These are phyloP conservation scores for Argyresthia goedartella DNA, from an alignment of 2,888 invertebrate species.

Conservation along the genomic window DNA sequence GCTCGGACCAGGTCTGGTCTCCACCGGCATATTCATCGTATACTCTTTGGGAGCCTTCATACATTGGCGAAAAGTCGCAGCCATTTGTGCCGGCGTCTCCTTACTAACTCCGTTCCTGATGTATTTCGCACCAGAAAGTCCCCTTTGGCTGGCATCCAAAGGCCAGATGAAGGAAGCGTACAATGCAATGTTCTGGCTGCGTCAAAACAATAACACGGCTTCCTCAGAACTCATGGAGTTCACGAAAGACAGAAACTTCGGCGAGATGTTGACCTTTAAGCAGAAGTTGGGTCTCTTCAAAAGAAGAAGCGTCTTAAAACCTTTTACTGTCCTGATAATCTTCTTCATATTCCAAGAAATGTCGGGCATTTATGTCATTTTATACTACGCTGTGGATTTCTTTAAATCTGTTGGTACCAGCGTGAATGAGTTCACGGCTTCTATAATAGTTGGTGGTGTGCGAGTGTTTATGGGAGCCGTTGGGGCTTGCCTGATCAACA, in stretches of 20 bases:
- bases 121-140: slow-evolving; percentile 78
- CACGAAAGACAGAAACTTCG: slow-evolving; percentile 51
- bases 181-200: slow-evolving; percentile 74
- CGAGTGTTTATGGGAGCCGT: slow-evolving; percentile 76
- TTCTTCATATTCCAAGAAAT: slow-evolving; percentile 80
- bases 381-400: slow-evolving; percentile 80
- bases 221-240: slow-evolving; percentile 75
- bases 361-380: slow-evolving; percentile 79
- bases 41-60: slow-evolving; percentile 77
- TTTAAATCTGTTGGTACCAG: slow-evolving; percentile 76
- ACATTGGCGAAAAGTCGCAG: slow-evolving; percentile 76
- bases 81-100: slow-evolving; percentile 72
- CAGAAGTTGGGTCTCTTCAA: slow-evolving; percentile 54
- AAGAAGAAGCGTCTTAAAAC: slow-evolving; percentile 73
- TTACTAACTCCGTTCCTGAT: slow-evolving; percentile 69
- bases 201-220: slow-evolving; percentile 73
- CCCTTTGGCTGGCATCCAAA: slow-evolving; percentile 75
- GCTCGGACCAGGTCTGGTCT: slow-evolving; percentile 78
- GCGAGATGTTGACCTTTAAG: slow-evolving; percentile 44
- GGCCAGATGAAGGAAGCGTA: slow-evolving; percentile 73
- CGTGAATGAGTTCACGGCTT: slow-evolving; percentile 76
- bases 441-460: slow-evolving; percentile 77
- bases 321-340: slow-evolving; percentile 73
- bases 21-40: slow-evolving; percentile 78
- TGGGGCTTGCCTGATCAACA: slow-evolving; percentile 76